Percentiles rank a stretch among this genome's conserved stretches.
These are phyloP conservation scores for Pelobates fuscus DNA, from an alignment of 2,113 vertebrate genomes.

Conservation along the genomic window DNA sequence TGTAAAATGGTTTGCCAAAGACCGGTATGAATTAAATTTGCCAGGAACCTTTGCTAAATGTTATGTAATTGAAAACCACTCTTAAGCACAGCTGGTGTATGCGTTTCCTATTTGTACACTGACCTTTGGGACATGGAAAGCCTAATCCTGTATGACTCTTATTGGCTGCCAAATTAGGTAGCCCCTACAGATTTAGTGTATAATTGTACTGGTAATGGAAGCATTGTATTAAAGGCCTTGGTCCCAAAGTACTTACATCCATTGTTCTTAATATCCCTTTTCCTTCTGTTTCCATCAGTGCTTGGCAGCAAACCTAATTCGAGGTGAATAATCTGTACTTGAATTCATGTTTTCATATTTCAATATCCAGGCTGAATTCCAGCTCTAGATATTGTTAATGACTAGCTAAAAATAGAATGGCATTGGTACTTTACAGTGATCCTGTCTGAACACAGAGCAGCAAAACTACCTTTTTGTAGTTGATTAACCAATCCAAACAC, in stretches of 20 bases:
- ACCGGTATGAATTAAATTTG: too few relatives aligned
- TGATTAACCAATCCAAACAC: background rate
- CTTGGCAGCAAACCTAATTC: constrained; percentile 20
- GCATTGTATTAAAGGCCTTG: constrained; percentile 20
- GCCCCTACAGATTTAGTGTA: constrained; percentile 32
- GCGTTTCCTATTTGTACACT: background rate
- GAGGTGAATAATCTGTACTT: constrained; percentile 1
- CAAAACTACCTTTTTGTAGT: background rate
- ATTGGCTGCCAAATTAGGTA: constrained; percentile 25
- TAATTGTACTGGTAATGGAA: constrained; percentile 45
- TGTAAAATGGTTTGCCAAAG: too few relatives aligned
- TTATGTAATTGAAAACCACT: background rate
- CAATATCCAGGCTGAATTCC: constrained; percentile 6
- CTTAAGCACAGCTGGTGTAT: background rate
- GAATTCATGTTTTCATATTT: constrained; percentile 31
- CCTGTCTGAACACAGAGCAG: background rate
- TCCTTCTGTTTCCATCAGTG: constrained; percentile 5
- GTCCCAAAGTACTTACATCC: constrained; percentile 21
- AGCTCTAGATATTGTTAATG: constrained; percentile 13
- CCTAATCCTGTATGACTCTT: constrained; percentile 34
- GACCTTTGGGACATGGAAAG: constrained; percentile 31
- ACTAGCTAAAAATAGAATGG: background rate
- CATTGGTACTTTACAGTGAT: background rate
- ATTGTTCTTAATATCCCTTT: constrained; percentile 25
- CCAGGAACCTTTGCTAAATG: background rate